phyloP scores from a whole-genome alignment of 1,140 invertebrate genomes.

The Drosophila pandora region DNA sequence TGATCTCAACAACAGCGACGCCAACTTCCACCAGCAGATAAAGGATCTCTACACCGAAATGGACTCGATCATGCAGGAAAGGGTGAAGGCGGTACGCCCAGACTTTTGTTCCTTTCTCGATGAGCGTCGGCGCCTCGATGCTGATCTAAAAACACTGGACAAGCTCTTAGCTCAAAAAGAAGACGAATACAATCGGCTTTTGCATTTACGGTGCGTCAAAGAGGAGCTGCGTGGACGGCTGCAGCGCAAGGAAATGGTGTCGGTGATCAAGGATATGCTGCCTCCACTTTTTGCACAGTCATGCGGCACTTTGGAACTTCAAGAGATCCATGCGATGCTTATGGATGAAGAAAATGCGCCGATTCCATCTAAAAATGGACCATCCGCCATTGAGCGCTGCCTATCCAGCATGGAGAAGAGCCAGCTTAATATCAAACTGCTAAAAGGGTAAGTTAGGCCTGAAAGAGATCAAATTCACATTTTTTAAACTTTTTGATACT shows the following conservation, averaged over 20 bases:
- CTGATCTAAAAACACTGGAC: slow-evolving; percentile 47
- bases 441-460: slow-evolving; percentile 35
- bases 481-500: background rate
- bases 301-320: slow-evolving; percentile 45
- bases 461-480: background rate
- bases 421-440: slow-evolving; percentile 27
- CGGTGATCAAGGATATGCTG: slow-evolving; percentile 47
- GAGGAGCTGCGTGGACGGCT: slow-evolving; percentile 45
- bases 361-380: slow-evolving; percentile 1
- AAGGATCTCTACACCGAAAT: slow-evolving; percentile 44
- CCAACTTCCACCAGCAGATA: slow-evolving; percentile 54
- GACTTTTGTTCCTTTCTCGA: slow-evolving; percentile 25
- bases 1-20: slow-evolving; percentile 65
- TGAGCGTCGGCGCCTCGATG: slow-evolving; percentile 43
- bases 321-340: slow-evolving; percentile 50
- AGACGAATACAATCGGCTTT: slow-evolving; percentile 63
- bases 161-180: slow-evolving; percentile 51
- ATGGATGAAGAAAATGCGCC: slow-evolving; percentile 25
- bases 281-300: slow-evolving; percentile 35
- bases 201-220: slow-evolving; percentile 52
- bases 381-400: slow-evolving; percentile 29
- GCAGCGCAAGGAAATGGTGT: slow-evolving; percentile 41
- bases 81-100: slow-evolving; percentile 19
- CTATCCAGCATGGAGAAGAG: slow-evolving; percentile 36
- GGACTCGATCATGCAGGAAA: slow-evolving; percentile 45